A percentile compares a stretch with the other conserved stretches of the same genome.
phyloP scores from a whole-genome alignment of 1,140 invertebrate species.

The Nasonia vitripennis region DNA sequence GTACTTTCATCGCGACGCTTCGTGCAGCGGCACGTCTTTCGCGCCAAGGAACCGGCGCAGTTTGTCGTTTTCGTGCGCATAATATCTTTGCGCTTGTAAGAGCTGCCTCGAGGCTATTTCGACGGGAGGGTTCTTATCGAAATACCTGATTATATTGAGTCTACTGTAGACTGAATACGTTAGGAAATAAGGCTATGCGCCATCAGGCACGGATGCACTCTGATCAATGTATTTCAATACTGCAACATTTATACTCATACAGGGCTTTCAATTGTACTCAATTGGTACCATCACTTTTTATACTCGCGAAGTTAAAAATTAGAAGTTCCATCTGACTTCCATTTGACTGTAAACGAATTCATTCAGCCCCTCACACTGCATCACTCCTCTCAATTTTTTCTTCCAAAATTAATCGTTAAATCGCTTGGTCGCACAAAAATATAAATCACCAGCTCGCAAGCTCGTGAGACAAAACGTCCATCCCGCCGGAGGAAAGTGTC shows the following conservation, averaged over 20 bases:
- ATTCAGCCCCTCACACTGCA: no score
- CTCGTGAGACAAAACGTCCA: not conserved
- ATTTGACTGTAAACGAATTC: no score
- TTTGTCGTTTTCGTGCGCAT: conserved; percentile 10
- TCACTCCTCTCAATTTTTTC: not conserved
- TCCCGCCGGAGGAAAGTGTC: not conserved
- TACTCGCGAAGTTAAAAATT: no score
- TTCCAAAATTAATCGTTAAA: conserved; percentile 21
- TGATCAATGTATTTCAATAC: not conserved
- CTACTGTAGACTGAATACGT: not conserved
- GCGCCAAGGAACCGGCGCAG: not conserved
- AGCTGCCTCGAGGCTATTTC: not conserved
- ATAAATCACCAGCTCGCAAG: conserved; percentile 9
- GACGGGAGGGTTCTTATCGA: not conserved
- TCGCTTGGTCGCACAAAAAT: not conserved
- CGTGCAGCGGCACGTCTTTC: conserved; percentile 29
- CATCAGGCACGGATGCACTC: not conserved
- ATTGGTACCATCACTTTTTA: no score
- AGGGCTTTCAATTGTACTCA: no score
- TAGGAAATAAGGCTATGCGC: no score
- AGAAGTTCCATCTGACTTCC: no score
- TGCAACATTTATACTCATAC: no score
- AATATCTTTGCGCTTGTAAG: not conserved
- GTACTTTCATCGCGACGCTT: conserved; percentile 33
- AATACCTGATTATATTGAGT: no score